Evolutionary conservation across 1,140 invertebrate species (phyloP).

Genomic region (Lepidurus arcticus): DNA sequence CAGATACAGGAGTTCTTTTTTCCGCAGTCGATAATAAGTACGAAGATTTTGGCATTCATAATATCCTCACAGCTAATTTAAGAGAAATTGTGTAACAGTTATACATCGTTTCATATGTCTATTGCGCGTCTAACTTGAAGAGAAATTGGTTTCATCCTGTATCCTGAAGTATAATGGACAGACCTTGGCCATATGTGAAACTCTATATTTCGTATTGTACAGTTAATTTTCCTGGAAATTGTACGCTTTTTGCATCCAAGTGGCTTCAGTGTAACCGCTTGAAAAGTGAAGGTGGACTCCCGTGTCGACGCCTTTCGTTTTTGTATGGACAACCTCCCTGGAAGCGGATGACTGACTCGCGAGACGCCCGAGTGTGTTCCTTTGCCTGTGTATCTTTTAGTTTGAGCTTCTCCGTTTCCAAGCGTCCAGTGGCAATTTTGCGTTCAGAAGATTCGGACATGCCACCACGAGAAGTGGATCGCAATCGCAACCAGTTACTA

Average conservation of each 20-base stretch:
- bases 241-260: not conserved
- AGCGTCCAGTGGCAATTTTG: not conserved
- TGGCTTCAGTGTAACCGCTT: not conserved
- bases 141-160: too few relatives aligned
- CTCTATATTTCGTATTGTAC: not conserved
- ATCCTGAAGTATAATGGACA: too few relatives aligned
- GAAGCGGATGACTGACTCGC: not conserved
- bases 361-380: not conserved
- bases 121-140: too few relatives aligned
- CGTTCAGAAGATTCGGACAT: not conserved
- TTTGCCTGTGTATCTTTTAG: not conserved
- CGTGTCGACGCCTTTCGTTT: conserved; percentile 15
- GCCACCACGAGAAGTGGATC: not conserved
- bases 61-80: too few relatives aligned
- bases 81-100: too few relatives aligned
- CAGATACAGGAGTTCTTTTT: too few relatives aligned
- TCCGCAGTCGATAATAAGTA: too few relatives aligned
- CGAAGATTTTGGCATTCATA: too few relatives aligned
- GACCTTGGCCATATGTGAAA: too few relatives aligned
- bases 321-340: conserved; percentile 13
- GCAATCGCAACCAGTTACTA: not conserved
- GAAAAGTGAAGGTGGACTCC: not conserved
- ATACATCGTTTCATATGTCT: too few relatives aligned
- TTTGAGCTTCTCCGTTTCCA: not conserved
- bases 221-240: not conserved